Conservation (phyloP, 2,888 invertebrate species). For the Octodonta nipae region DNA sequence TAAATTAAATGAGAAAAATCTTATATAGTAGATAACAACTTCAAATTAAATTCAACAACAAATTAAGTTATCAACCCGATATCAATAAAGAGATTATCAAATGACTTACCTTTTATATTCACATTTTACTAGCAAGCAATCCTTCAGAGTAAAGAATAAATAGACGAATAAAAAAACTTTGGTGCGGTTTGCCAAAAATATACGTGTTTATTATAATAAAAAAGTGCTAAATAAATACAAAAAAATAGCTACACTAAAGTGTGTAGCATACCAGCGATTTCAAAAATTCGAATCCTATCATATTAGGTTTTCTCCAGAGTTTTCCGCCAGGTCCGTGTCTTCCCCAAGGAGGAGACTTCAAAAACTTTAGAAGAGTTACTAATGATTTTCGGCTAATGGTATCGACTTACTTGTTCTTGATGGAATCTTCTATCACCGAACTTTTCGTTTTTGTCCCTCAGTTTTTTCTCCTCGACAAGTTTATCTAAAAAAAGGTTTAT, state of each 20-base stretch:
- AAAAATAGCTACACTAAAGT: conserved; percentile 23
- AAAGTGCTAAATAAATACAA: conserved; percentile 4
- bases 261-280: conserved; percentile 56
- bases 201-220: neutral
- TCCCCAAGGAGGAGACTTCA: conserved; percentile 46
- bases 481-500: conserved; percentile 38
- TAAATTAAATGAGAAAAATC: too few species aligned
- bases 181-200: too few species aligned
- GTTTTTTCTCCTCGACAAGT: conserved; percentile 43
- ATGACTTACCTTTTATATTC: too few species aligned
- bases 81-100: too few species aligned
- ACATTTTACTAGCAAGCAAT: too few species aligned
- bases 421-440: conserved; percentile 39
- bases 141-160: too few species aligned
- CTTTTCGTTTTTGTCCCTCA: conserved; percentile 38
- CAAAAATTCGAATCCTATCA: conserved; percentile 60
- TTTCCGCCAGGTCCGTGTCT: conserved; percentile 57
- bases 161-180: too few species aligned
- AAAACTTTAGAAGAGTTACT: conserved; percentile 21
- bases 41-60: too few species aligned
- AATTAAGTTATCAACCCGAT: too few species aligned
- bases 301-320: conserved; percentile 60
- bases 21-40: too few species aligned
- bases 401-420: conserved; percentile 41
- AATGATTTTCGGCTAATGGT: neutral